Percentiles rank a stretch among this genome's conserved stretches.
Conservation (phyloP, 2,888 invertebrate genomes). For the Amblyjoppa proteus region DNA sequence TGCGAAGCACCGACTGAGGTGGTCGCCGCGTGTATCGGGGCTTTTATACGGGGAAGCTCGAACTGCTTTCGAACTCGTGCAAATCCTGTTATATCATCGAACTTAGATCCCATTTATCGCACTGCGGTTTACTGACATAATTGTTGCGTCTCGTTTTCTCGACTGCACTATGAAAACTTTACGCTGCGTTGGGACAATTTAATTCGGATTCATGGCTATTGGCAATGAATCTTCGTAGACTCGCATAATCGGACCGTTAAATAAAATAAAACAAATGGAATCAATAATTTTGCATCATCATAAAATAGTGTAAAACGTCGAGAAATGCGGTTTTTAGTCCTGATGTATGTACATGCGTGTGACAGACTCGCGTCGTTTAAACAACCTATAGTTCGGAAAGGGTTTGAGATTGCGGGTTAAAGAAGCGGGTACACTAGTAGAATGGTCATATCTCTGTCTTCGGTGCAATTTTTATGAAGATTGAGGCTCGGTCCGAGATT, state of each 20-base stretch:
- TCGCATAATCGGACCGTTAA: neutral
- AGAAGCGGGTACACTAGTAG: too few relatives aligned
- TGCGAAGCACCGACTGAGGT: slow-evolving; percentile 67
- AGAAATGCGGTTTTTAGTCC: too few relatives aligned
- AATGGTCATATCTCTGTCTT: too few relatives aligned
- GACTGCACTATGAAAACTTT: neutral
- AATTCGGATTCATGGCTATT: neutral
- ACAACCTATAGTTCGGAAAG: too few relatives aligned
- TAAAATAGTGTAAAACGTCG: too few relatives aligned
- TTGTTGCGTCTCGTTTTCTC: slow-evolving; percentile 33
- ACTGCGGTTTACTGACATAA: slow-evolving; percentile 61
- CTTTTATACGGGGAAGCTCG: slow-evolving; percentile 68
- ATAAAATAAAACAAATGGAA: too few relatives aligned
- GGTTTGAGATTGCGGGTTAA: too few relatives aligned
- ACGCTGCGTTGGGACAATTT: neutral
- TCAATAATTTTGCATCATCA: too few relatives aligned
- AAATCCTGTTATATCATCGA: slow-evolving; percentile 61
- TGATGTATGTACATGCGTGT: too few relatives aligned
- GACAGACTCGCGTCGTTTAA: too few relatives aligned
- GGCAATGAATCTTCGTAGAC: neutral
- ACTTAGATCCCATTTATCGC: slow-evolving; percentile 53
- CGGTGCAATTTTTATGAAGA: too few relatives aligned
- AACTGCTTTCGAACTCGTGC: slow-evolving; percentile 36
- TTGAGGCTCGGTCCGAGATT: too few relatives aligned
- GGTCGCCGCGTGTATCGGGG: slow-evolving; percentile 21